phyloP scores from a whole-genome alignment of 2,888 invertebrate genomes.

The Plagodis pulveraria region DNA sequence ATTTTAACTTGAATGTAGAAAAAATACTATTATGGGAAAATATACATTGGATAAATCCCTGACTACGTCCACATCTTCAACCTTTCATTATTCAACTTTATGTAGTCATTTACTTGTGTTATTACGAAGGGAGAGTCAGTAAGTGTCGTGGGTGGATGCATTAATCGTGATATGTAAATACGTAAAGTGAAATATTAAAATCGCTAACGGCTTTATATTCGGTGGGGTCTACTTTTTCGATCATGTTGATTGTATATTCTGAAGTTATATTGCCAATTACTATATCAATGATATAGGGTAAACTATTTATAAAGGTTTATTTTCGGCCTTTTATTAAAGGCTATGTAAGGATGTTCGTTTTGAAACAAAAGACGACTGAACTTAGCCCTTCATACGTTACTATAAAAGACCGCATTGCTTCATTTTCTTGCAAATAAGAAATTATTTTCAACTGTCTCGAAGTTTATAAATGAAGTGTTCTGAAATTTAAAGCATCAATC shows the following conservation, averaged over 20 bases:
- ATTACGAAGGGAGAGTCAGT: slow-evolving; percentile 79
- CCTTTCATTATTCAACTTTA: slow-evolving; percentile 84
- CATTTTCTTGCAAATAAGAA: too few species aligned
- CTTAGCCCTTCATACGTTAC: too few species aligned
- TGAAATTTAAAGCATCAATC: too few species aligned
- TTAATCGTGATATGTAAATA: slow-evolving; percentile 84
- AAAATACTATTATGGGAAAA: too few species aligned
- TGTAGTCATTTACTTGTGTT: slow-evolving; percentile 84
- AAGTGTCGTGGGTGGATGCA: slow-evolving; percentile 82
- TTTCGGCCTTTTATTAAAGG: too few species aligned
- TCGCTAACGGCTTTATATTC: slow-evolving; percentile 67
- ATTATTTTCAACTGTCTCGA: too few species aligned
- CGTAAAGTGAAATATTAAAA: slow-evolving; percentile 80
- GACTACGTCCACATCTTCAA: slow-evolving; percentile 47
- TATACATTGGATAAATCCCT: not conserved
- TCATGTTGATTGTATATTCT: slow-evolving; percentile 33
- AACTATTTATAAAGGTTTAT: not conserved
- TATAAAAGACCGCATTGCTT: too few species aligned
- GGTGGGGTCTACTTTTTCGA: slow-evolving; percentile 39
- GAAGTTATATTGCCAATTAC: slow-evolving; percentile 29
- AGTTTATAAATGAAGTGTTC: too few species aligned
- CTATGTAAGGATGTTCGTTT: too few species aligned
- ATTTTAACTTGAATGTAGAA: too few species aligned
- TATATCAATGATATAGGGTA: slow-evolving; percentile 11
- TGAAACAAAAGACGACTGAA: too few species aligned